A percentile compares a stretch with the other conserved stretches of the same genome.
Evolutionary conservation across 2,797 vertebrate species (phyloP).

Genomic region (Aphelocoma californica): DNA sequence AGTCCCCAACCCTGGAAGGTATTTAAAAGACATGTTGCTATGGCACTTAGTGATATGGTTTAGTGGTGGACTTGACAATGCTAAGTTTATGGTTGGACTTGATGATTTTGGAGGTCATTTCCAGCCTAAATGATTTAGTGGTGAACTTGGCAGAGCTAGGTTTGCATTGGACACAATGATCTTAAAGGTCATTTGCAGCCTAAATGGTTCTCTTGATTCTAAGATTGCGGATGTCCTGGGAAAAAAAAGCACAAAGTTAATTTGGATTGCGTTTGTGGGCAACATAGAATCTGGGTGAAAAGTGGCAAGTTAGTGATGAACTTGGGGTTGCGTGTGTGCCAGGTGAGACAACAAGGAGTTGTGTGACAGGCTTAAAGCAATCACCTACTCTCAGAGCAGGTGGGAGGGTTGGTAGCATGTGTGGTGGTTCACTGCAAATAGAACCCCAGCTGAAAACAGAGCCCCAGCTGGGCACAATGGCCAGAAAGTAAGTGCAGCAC

Average conservation of each 20-base stretch:
- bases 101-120: neutral
- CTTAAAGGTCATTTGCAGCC: neutral
- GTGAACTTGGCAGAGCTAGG: neutral
- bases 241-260: neutral
- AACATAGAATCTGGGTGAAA: neutral
- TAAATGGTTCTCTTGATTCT: neutral
- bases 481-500: neutral
- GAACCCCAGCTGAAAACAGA: neutral
- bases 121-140: neutral
- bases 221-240: neutral
- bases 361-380: neutral
- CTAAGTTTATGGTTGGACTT: neutral
- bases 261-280: neutral
- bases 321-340: rapidly evolving
- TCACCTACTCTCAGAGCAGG: neutral
- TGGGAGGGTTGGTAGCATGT: neutral
- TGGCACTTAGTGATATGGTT: neutral
- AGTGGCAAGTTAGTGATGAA: neutral
- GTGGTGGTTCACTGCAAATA: neutral
- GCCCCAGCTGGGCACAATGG: neutral
- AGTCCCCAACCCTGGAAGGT: neutral
- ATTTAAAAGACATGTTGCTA: neutral
- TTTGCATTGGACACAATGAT: rapidly evolving
- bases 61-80: neutral
- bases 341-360: neutral